Evolutionary conservation across 1,140 invertebrate genomes (phyloP).

Genomic region (Andrena cerasifolii): DNA sequence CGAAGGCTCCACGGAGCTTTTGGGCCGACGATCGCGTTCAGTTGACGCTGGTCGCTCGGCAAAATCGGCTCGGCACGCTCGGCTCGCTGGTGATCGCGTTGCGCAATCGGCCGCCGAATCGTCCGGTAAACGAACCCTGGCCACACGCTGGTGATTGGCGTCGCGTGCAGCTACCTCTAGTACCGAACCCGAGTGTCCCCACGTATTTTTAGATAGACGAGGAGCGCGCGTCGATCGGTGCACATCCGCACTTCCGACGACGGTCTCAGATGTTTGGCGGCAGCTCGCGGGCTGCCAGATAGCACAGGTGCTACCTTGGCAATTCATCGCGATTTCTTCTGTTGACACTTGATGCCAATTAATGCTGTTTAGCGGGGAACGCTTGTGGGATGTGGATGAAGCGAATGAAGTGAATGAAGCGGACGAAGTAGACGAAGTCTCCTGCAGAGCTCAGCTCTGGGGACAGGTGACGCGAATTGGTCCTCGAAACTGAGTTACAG

Average conservation of each 20-base stretch:
- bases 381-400: no score
- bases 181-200: background rate
- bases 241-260: background rate
- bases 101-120: background rate
- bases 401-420: no score
- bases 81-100: background rate
- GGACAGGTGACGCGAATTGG: no score
- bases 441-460: no score
- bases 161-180: background rate
- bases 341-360: background rate
- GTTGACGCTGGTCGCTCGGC: constrained; percentile 59
- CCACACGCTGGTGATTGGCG: background rate
- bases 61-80: constrained; percentile 48
- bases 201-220: constrained; percentile 4
- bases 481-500: no score
- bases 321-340: no score
- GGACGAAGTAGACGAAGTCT: no score
- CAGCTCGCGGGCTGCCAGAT: background rate
- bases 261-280: constrained; percentile 2
- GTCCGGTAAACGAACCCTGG: background rate
- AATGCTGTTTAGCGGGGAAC: no score
- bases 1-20: constrained; percentile 6
- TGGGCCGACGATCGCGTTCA: constrained; percentile 51
- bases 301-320: no score
- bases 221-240: background rate